Evolutionary conservation across 1,140 invertebrate genomes (phyloP).

Genomic region (Pissodes strobi): DNA sequence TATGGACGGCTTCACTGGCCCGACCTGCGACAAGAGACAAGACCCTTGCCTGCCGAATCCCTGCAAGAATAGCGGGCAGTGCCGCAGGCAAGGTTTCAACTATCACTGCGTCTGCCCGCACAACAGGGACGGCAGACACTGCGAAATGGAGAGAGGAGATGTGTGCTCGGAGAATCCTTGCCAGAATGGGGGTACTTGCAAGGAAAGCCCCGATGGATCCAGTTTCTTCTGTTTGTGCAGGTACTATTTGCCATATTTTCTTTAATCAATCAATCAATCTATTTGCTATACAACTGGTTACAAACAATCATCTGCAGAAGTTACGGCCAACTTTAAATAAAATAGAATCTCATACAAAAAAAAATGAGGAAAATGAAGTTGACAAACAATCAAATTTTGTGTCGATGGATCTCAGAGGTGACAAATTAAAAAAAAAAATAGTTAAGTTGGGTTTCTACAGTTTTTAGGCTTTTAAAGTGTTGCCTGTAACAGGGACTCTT

Average conservation of each 20-base stretch:
- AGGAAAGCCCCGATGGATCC: constrained; percentile 80
- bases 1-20: constrained; percentile 75
- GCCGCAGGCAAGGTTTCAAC: constrained; percentile 77
- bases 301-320: no score
- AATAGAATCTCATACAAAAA: no score
- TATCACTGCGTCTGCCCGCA: constrained; percentile 81
- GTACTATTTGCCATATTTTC: neutral
- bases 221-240: constrained; percentile 90
- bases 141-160: constrained; percentile 81
- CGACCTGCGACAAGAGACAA: constrained; percentile 79
- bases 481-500: no score
- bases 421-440: no score
- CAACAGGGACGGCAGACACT: constrained; percentile 78
- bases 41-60: constrained; percentile 92
- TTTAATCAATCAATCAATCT: neutral
- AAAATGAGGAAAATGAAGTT: no score
- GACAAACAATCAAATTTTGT: no score
- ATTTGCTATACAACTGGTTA: no score
- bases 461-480: no score
- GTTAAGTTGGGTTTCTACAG: no score
- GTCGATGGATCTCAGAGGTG: no score
- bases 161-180: constrained; percentile 84
- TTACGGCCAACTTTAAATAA: no score
- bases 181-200: constrained; percentile 86
- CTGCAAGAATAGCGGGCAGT: constrained; percentile 79